Evolutionary conservation across 1,140 invertebrate species (phyloP).

Genomic region (Drosophila nigrodunni): DNA sequence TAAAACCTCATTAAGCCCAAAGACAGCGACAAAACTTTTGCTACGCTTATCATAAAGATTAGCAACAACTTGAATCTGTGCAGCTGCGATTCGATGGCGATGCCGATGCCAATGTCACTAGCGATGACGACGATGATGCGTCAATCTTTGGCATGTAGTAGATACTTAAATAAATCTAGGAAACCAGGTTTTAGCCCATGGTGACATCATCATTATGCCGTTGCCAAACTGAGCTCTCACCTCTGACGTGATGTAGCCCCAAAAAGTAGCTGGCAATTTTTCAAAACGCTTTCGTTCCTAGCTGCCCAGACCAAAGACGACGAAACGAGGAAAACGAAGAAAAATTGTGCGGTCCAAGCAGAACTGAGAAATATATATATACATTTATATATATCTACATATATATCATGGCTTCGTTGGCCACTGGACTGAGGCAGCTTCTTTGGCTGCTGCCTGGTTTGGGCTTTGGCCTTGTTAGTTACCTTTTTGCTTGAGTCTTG

Average conservation of each 20-base stretch:
- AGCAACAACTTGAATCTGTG: conserved; percentile 7
- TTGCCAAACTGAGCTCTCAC: conserved; percentile 18
- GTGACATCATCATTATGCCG: conserved; percentile 77
- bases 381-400: conserved; percentile 10
- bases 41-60: conserved; percentile 46
- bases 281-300: conserved; percentile 53
- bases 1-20: conserved; percentile 78
- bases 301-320: conserved; percentile 44
- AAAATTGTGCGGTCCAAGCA: conserved; percentile 82
- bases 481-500: conserved; percentile 73
- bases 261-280: conserved; percentile 75
- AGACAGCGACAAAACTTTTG: conserved; percentile 59
- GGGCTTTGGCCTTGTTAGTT: conserved; percentile 70
- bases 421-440: conserved; percentile 18
- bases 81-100: conserved; percentile 1
- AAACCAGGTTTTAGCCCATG: conserved; percentile 18
- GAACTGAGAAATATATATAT: conserved; percentile 30
- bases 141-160: conserved; percentile 13
- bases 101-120: background rate
- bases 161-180: conserved; percentile 64
- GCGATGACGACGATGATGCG: conserved; percentile 14
- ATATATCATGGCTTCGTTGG: conserved; percentile 38
- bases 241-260: conserved; percentile 64
- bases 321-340: conserved; percentile 42
- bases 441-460: background rate